phyloP scores from a whole-genome alignment of 2,797 vertebrate species.

The Hemibagrus guttatus region DNA sequence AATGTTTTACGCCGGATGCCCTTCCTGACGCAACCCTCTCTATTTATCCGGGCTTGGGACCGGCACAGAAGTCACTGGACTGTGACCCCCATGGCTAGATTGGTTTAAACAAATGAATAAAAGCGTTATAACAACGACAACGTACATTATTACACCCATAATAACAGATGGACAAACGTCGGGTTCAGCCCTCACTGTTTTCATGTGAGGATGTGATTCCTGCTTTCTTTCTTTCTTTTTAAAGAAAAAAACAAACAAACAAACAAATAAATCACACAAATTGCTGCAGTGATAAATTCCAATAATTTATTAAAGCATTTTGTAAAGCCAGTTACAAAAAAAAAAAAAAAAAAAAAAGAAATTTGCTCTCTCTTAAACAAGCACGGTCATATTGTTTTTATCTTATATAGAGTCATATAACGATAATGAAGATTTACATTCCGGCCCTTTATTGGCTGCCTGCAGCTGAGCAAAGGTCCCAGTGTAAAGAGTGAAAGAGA shows the following conservation, averaged over 20 bases:
- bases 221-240: not conserved
- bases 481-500: conserved; percentile 60
- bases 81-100: too few species aligned
- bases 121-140: too few species aligned
- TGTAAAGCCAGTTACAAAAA: conserved; percentile 95
- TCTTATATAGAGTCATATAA: conserved; percentile 53
- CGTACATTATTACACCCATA: not conserved
- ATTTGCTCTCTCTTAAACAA: conserved; percentile 72
- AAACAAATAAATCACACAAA: conserved; percentile 53
- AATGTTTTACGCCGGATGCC: too few species aligned
- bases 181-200: not conserved
- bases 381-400: conserved; percentile 61
- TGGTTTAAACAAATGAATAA: too few species aligned
- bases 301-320: conserved; percentile 96
- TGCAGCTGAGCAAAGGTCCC: conserved; percentile 85
- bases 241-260: not conserved
- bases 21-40: too few species aligned
- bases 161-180: not conserved
- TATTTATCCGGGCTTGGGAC: too few species aligned
- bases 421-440: conserved; percentile 70
- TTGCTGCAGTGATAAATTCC: conserved; percentile 63
- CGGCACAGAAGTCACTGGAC: too few species aligned
- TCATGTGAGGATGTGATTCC: too few species aligned
- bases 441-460: conserved; percentile 84
- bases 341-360: conserved; percentile 84